Evolutionary conservation across 2,113 vertebrate genomes (phyloP).

Genomic region (Dasyprocta punctata): DNA sequence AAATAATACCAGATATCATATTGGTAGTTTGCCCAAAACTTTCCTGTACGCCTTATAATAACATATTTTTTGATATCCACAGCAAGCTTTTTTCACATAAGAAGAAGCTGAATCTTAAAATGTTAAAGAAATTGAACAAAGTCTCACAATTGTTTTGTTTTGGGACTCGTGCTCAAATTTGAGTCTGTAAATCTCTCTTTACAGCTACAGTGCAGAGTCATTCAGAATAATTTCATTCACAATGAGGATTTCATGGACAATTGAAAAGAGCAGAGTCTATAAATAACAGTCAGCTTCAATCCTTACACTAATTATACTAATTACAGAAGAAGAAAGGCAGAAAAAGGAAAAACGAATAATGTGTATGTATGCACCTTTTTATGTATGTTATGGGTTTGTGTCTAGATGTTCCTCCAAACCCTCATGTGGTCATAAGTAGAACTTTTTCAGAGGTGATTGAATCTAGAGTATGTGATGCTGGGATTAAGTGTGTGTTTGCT

Average conservation of each 20-base stretch:
- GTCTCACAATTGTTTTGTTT: constrained; percentile 40
- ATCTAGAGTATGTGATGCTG: background rate
- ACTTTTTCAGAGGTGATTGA: background rate
- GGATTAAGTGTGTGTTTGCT: background rate
- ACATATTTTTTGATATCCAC: constrained; percentile 14
- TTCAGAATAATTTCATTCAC: constrained; percentile 27
- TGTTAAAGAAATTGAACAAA: constrained; percentile 23
- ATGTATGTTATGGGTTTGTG: background rate
- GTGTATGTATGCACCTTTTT: background rate
- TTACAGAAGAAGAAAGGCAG: background rate
- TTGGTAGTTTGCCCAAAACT: background rate
- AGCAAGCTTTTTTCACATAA: background rate
- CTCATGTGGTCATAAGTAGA: background rate
- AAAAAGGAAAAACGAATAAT: background rate
- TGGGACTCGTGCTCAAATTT: background rate
- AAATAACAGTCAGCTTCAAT: background rate
- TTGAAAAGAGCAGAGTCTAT: constrained; percentile 22
- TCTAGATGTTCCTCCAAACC: background rate
- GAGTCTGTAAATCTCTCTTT: background rate
- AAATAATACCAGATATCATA: background rate
- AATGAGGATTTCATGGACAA: constrained; percentile 16
- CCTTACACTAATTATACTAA: background rate
- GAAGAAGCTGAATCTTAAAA: constrained; percentile 29
- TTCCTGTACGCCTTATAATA: background rate
- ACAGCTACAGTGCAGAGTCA: background rate